These are phyloP conservation scores for Caradrina kadenii DNA, from an alignment of 2,888 invertebrate genomes.

Conservation along the genomic window DNA sequence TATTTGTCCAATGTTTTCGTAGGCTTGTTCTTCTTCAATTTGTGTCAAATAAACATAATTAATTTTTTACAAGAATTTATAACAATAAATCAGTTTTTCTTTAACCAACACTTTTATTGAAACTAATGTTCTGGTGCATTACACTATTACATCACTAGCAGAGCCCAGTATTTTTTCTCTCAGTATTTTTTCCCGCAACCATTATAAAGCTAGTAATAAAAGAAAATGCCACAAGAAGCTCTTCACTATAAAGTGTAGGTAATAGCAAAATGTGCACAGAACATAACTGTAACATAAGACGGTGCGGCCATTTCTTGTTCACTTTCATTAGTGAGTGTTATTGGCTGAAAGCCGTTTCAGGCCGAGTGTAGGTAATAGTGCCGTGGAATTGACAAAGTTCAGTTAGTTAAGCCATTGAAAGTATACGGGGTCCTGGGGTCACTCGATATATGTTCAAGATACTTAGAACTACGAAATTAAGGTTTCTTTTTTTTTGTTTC, in stretches of 20 bases:
- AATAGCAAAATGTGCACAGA: conserved; percentile 60
- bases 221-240: conserved; percentile 40
- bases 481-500: conserved; percentile 51
- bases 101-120: background rate
- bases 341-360: conserved; percentile 64
- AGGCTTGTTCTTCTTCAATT: background rate
- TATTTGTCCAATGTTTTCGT: background rate
- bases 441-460: conserved; percentile 16
- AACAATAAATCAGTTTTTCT: background rate
- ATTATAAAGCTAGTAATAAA: conserved; percentile 44
- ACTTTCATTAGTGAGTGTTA: conserved; percentile 80
- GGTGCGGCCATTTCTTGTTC: conserved; percentile 72
- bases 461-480: conserved; percentile 19
- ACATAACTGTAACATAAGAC: conserved; percentile 65
- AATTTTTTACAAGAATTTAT: background rate
- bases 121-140: conserved; percentile 2
- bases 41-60: background rate
- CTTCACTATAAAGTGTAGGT: conserved; percentile 33
- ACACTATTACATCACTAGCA: background rate
- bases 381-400: conserved; percentile 62
- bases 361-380: conserved; percentile 54
- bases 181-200: conserved; percentile 5
- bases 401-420: conserved; percentile 22
- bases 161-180: conserved; percentile 3
- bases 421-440: conserved; percentile 17